Evolutionary conservation across 35 echinoderm and acorn worm species (phyloP).

Genomic region (Acanthaster planci): DNA sequence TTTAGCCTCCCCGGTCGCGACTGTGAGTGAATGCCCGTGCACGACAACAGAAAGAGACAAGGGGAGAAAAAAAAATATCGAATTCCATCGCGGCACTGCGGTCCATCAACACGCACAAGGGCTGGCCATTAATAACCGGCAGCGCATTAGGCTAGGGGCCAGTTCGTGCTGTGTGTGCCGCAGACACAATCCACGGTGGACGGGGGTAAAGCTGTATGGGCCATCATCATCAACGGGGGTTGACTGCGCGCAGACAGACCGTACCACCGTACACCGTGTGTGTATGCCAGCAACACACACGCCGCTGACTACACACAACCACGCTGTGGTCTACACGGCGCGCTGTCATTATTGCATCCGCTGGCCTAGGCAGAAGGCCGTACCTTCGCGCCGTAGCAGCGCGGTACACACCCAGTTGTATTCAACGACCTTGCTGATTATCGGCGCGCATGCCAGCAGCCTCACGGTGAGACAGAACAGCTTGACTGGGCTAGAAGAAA

Average conservation of each 20-base stretch:
- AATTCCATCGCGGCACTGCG: conserved; percentile 27
- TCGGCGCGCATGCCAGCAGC: not conserved
- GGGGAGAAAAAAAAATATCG: conserved; percentile 18
- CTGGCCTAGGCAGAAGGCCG: not conserved
- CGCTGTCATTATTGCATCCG: conserved; percentile 3
- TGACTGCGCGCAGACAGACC: not conserved
- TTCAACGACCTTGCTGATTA: conserved; percentile 18
- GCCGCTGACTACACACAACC: not conserved
- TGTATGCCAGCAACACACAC: not conserved
- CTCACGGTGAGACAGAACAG: not conserved
- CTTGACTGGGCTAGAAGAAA: no score
- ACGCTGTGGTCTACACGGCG: not conserved
- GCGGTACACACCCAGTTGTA: conserved; percentile 13
- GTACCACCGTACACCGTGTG: not conserved
- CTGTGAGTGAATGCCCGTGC: conserved; percentile 14
- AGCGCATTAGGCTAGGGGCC: conserved; percentile 16
- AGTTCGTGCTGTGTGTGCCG: conserved; percentile 14
- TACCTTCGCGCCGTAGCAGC: not conserved
- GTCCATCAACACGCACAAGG: conserved; percentile 27
- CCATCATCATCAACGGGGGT: not conserved
- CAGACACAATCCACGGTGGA: no score
- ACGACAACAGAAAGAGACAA: not conserved
- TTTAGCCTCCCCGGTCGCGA: not conserved
- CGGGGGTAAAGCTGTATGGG: not conserved
- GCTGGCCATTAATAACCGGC: conserved; percentile 13